Conservation (phyloP, 2,888 invertebrate genomes). For the Patella caerulea region DNA sequence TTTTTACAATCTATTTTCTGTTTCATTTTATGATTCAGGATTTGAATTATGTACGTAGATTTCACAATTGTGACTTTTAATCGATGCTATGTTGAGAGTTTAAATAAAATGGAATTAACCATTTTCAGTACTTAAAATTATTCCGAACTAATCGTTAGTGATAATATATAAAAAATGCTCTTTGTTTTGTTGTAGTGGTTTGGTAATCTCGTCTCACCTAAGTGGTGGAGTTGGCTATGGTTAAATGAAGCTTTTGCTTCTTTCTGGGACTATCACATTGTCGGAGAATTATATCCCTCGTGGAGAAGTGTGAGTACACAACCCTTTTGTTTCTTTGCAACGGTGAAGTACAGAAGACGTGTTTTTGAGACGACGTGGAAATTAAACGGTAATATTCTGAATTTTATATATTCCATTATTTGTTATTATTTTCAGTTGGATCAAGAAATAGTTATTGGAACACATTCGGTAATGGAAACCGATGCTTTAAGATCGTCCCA, state of each 20-base stretch:
- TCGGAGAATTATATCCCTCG: slow-evolving; percentile 79
- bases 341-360: too few relatives aligned
- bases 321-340: too few relatives aligned
- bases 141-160: background rate
- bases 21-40: background rate
- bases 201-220: slow-evolving; percentile 56
- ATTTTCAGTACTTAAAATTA: too few relatives aligned
- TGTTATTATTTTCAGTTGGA: too few relatives aligned
- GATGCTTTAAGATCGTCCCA: slow-evolving; percentile 89
- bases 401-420: too few relatives aligned
- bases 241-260: slow-evolving; percentile 55
- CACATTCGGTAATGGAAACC: slow-evolving; percentile 44
- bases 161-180: background rate
- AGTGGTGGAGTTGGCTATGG: slow-evolving; percentile 63
- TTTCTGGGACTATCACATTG: slow-evolving; percentile 71
- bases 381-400: too few relatives aligned
- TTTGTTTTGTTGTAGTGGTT: slow-evolving; percentile 44
- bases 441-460: background rate
- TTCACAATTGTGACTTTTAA: too few relatives aligned
- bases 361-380: too few relatives aligned
- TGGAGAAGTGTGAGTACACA: slow-evolving; percentile 81
- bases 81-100: too few relatives aligned
- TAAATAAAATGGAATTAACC: too few relatives aligned
- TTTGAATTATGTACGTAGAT: too few relatives aligned
- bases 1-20: background rate